Conservation (phyloP, 1,140 invertebrate species). For the Aphelinus atriplicis region DNA sequence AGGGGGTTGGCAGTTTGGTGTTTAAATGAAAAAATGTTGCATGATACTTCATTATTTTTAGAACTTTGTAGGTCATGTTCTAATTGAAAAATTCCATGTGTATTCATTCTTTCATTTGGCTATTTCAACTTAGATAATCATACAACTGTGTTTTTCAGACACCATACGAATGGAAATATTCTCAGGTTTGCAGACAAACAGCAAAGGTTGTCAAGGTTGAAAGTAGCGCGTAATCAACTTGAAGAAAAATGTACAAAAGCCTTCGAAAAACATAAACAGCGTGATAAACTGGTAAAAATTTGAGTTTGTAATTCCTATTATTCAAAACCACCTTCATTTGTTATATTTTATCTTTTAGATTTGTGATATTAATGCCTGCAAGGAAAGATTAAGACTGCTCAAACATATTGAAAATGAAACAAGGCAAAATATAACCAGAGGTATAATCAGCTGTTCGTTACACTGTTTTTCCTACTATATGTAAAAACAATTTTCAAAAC, state of each 20-base stretch:
- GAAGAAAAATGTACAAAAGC: slow-evolving; percentile 70
- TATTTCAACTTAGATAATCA: not conserved
- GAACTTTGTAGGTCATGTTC: slow-evolving; percentile 24
- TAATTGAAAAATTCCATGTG: slow-evolving; percentile 7
- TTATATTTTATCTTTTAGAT: slow-evolving; percentile 57
- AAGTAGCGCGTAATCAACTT: slow-evolving; percentile 68
- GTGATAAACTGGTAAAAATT: slow-evolving; percentile 68
- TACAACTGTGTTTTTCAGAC: not conserved
- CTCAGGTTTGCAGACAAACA: slow-evolving; percentile 75
- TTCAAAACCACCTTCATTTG: slow-evolving; percentile 10
- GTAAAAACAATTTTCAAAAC: slow-evolving; percentile 23
- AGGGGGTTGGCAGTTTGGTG: no score
- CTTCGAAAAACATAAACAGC: slow-evolving; percentile 68
- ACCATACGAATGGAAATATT: slow-evolving; percentile 8
- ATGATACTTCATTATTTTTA: slow-evolving; percentile 16
- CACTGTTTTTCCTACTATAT: not conserved
- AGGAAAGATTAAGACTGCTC: slow-evolving; percentile 72
- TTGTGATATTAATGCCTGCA: slow-evolving; percentile 72
- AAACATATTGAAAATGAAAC: slow-evolving; percentile 73
- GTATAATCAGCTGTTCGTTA: slow-evolving; percentile 52
- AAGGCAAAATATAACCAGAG: slow-evolving; percentile 68
- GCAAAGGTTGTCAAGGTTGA: slow-evolving; percentile 68
- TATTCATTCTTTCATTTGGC: slow-evolving; percentile 3
- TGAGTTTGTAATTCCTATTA: slow-evolving; percentile 27
- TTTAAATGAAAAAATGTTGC: no score